Evolutionary conservation across 2,113 vertebrate species (phyloP).

Genomic region (Erythrocercus mccallii): DNA sequence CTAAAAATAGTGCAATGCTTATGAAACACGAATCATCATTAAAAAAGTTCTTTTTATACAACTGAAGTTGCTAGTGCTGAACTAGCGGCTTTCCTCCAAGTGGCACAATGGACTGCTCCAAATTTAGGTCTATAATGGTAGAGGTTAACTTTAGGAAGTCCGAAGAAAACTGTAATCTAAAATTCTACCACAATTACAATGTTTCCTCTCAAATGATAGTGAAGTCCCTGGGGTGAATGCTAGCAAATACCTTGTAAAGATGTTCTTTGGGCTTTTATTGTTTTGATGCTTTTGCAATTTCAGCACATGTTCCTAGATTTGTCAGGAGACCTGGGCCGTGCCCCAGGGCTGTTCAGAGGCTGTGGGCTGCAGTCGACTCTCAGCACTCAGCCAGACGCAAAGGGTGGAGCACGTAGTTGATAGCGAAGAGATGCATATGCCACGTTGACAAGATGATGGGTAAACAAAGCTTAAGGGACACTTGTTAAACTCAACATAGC

Average conservation of each 20-base stretch:
- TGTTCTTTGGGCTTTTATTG: constrained; percentile 60
- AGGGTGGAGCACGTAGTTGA: constrained; percentile 15
- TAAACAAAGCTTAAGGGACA: constrained; percentile 13
- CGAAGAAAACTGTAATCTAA: constrained; percentile 69
- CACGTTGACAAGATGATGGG: constrained; percentile 62
- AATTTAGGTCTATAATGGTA: constrained; percentile 75
- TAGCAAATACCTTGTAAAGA: constrained; percentile 74
- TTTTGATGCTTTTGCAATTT: constrained; percentile 57
- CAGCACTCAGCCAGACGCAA: not conserved
- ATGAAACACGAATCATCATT: constrained; percentile 67
- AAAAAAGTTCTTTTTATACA: constrained; percentile 51
- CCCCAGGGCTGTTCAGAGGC: not conserved
- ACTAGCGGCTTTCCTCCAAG: constrained; percentile 62
- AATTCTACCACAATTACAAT: constrained; percentile 75
- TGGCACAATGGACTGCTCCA: constrained; percentile 64
- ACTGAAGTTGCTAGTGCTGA: constrained; percentile 35
- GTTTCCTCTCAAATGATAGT: constrained; percentile 70
- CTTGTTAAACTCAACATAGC: constrained; percentile 7
- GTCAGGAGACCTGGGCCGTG: not conserved
- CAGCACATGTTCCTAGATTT: constrained; percentile 11
- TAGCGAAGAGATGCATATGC: not conserved
- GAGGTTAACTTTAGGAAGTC: constrained; percentile 77
- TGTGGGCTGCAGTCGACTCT: not conserved
- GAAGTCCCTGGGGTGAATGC: constrained; percentile 60
- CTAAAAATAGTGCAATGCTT: constrained; percentile 78